Evolutionary conservation across 2,888 invertebrate genomes (phyloP).

Genomic region (Polydesmus complanatus): DNA sequence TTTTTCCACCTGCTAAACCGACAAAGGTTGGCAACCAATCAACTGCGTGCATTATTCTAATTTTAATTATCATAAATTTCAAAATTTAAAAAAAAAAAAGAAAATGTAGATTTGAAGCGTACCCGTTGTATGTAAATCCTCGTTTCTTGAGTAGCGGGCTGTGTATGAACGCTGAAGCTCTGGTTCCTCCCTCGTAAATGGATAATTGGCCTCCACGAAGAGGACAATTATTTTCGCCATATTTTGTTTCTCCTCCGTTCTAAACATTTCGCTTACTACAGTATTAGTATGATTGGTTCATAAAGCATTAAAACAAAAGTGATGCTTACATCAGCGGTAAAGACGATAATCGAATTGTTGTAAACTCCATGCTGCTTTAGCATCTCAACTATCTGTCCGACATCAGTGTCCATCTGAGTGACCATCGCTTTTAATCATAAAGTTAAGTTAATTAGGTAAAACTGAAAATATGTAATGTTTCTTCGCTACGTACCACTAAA

Average conservation of each 20-base stretch:
- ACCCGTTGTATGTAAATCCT: slow-evolving; percentile 15
- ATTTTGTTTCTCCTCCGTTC: slow-evolving; percentile 14
- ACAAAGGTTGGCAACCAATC: slow-evolving; percentile 36
- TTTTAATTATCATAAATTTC: too few species aligned
- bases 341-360: slow-evolving; percentile 7
- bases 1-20: slow-evolving; percentile 28
- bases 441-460: too few species aligned
- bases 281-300: not conserved
- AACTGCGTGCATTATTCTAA: slow-evolving; percentile 34
- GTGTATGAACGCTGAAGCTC: slow-evolving; percentile 12
- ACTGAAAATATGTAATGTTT: too few species aligned
- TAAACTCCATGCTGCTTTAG: slow-evolving; percentile 7
- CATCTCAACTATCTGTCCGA: slow-evolving; percentile 2
- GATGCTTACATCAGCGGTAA: slow-evolving; percentile 10
- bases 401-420: slow-evolving; percentile 7
- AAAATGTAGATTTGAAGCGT: not conserved
- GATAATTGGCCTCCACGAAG: slow-evolving; percentile 13
- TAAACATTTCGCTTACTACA: not conserved
- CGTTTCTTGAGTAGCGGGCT: slow-evolving; percentile 10
- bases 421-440: too few species aligned
- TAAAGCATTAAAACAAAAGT: too few species aligned
- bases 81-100: not conserved
- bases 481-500: too few species aligned
- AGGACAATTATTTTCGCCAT: slow-evolving; percentile 12
- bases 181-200: slow-evolving; percentile 14